Base-by-base conservation (phyloP, 2,888 invertebrate genomes). In the Gonocerus acuteangulatus region DNA sequence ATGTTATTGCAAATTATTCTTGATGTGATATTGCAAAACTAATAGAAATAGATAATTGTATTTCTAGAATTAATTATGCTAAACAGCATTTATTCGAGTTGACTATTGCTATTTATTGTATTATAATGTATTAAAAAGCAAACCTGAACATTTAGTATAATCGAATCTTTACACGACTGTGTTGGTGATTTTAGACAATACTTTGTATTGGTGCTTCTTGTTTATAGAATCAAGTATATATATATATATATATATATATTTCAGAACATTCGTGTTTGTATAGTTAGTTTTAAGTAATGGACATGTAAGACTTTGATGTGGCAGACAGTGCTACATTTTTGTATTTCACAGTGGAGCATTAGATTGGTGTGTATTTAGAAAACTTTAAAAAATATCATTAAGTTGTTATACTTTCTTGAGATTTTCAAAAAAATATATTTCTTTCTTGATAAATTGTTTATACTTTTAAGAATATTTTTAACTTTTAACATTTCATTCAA, bases 151-250 rank as follows among this genome's bases (percentile, higher is more conserved):
- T 39, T 39, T 39, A 39, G 39, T 9, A n/a, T 39, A 39, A 39
- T n/a, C n/a, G 4, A 22, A 39, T 39, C 21, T 54, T 32, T 36
- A 42, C 54, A 54, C 54, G 13, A 22, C 15, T 42, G 42, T 54
- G 42, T 21, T 22, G 18, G 39, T 22, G 22, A 39, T 39, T 42
- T 54, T 54, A 54, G 54, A 54, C 54, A 54, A 54, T 54, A 54
- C 42, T 39, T 22, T 54, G 39, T 36, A 54, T 54, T 54, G 54
- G 54, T 54, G 54, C 54, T 54, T 54, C 54, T 54, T 36, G 42
- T 22, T n/a, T 54, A 42, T 39, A 39, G 39, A 39, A 39, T n/a
- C 3, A 39, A 9, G n/a, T n/a, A 13, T 3, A 39, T n/a, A n/a
- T n/a, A n/a, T n/a, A n/a, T n/a, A 39, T 4, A 42, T 39, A 42